Evolutionary conservation across 1,140 invertebrate genomes (phyloP), one percentile per base, ranked within the genome.

Genomic region (Drosophila setifemur): DNA sequence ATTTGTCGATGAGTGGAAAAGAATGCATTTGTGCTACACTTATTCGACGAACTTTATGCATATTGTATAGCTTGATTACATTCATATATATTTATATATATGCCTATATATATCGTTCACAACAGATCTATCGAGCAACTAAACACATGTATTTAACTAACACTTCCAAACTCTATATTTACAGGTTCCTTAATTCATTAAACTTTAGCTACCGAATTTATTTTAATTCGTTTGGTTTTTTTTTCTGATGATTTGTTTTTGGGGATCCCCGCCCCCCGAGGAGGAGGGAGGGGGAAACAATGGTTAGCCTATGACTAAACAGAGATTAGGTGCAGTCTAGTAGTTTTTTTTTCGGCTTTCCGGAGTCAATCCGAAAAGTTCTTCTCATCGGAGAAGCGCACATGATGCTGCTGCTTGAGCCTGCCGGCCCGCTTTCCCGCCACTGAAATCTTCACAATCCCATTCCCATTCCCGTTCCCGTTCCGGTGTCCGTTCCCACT

Each of bases 301-400:
- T 21, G 9, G n/a, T 60, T 67, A 71, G 40, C 44, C 43, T 79
- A 81, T 50, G 45, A 63, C 58, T 82, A 82, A 82, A 82, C 78
- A 83, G 68, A 82, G 78, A 63, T 82, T 83, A 83, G 76, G 82
- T 86, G 82, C 81, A 86, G 81, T 86, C 81, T 86, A 87, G 81
- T 86, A 76, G 76, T 86, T 86, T 50, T 63, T 23, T 47, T 69
- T 44, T 52, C 43, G 26, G 23, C 0, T 43, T 43, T 43, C 12
- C 11, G 2, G 39, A 40, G 29, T 63, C 64, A 89, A 73, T 89
- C 88, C 54, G 88, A 89, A 64, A 89, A 89, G 50, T 89, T 89
- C 49, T 89, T 89, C 73, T 89, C 88, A 50, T 89, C 88, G 37
- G 88, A 89, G 60, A 89, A 89, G 58, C 88, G 82, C 58, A 89